phyloP scores from a whole-genome alignment of 2,113 vertebrate genomes.

The Tauraco erythrolophus region DNA sequence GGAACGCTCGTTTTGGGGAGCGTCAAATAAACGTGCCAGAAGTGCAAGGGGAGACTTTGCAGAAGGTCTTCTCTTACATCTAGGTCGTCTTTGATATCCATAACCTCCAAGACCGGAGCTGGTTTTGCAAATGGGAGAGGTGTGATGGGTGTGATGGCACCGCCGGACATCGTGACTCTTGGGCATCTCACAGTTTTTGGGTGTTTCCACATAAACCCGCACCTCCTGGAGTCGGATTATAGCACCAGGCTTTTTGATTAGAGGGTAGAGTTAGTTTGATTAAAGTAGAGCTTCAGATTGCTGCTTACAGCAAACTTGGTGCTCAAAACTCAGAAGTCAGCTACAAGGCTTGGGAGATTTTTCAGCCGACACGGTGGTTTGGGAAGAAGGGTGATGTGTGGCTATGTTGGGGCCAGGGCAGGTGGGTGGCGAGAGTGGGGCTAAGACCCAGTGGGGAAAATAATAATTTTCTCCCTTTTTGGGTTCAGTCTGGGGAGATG shows the following conservation, averaged over 20 bases:
- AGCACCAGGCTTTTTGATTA: background rate
- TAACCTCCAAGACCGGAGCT: background rate
- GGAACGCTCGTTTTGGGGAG: rapidly evolving
- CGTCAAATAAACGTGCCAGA: background rate
- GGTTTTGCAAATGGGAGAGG: background rate
- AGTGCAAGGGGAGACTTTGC: background rate
- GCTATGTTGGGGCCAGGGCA: background rate
- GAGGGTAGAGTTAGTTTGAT: background rate
- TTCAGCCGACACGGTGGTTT: rapidly evolving
- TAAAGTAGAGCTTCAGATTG: background rate
- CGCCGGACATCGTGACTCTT: background rate
- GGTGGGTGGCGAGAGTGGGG: background rate
- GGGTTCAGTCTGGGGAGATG: background rate
- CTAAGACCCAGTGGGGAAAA: background rate
- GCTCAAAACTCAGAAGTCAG: background rate
- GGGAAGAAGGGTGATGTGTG: background rate
- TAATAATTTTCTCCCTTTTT: background rate
- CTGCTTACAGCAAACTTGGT: background rate
- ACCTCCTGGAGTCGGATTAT: background rate
- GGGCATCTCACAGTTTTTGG: background rate
- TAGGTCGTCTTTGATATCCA: rapidly evolving
- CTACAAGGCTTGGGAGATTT: background rate
- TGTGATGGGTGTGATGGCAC: background rate
- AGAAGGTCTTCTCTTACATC: background rate
- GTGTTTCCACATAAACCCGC: background rate